Evolutionary conservation across 2,113 vertebrate genomes (phyloP), one percentile per base, ranked within the genome.

Genomic region (Hydropotes inermis): DNA sequence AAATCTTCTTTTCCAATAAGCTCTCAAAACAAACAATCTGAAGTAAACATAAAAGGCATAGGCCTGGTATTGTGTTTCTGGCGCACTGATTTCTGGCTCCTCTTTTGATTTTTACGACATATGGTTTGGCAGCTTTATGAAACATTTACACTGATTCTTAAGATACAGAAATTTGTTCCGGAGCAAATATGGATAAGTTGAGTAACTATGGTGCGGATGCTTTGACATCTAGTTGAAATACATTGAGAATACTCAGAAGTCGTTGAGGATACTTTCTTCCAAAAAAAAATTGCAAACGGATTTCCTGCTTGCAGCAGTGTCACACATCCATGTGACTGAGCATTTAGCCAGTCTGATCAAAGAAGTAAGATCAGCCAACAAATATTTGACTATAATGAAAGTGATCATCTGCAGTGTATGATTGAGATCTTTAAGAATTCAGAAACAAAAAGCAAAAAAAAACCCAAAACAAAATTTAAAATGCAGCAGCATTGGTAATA

Each of bases 41-140:
- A 98, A 98, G 45, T 94, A 98, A 99, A 98, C n/a, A 98, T 96
- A 92, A 98, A 97, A 98, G 96, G 85, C 98, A 91, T 89, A 93
- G 93, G 83, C 82, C 91, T 92, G 17, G 87, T 97, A 95, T 96
- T 98, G 91, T 98, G 90, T 96, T 88, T 94, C 88, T 96, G 74
- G 60, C n/a, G 43, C 50, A 87, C 4, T 60, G 67, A 97, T 85
- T 95, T 76, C 90, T 90, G 87, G 33, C 92, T 97, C 81, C 21
- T 91, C 57, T 96, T 97, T 78, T 85, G 52, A 82, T 93, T 96
- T 94, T 93, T 13, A 76, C 27, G 17, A 25, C 52, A 64, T 55
- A 90, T 74, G n/a, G 43, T 94, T 96, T 94, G 11, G 78, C 25
- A 93, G 67, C 39, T 91, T 97, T 78, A 76, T 54, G 64, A 95